A percentile compares a stretch with the other conserved stretches of the same genome.
These are phyloP conservation scores for Acyrthosiphon pisum DNA, from an alignment of 1,140 invertebrate species.

Conservation along the genomic window DNA sequence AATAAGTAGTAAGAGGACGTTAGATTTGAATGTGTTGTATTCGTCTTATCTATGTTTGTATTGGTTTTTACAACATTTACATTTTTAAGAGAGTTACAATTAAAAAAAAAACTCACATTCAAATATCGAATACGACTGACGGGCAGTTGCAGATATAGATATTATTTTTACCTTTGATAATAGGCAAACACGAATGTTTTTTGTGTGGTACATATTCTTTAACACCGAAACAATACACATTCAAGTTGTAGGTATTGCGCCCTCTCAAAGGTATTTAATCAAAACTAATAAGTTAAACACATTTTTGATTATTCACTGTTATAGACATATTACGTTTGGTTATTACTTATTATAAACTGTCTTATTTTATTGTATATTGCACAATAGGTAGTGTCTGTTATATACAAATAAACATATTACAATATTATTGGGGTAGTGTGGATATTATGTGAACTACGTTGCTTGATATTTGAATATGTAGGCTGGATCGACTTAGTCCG, in stretches of 20 bases:
- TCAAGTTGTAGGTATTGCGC: neutral
- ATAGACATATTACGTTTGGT: neutral
- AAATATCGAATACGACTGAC: neutral
- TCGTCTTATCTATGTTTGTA: too few species aligned
- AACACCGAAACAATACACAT: too few species aligned
- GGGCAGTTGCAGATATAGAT: too few species aligned
- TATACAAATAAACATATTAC: too few species aligned
- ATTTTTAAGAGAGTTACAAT: neutral
- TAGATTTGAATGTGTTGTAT: too few species aligned
- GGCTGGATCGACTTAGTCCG: too few species aligned
- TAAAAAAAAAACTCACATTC: neutral
- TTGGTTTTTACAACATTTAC: too few species aligned
- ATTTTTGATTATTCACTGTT: neutral
- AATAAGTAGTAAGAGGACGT: too few species aligned
- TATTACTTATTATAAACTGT: neutral
- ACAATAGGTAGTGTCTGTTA: neutral
- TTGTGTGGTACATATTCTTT: too few species aligned
- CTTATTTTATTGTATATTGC: neutral
- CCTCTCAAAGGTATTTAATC: neutral
- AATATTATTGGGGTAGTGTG: too few species aligned
- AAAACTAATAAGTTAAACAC: neutral
- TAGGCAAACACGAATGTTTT: neutral
- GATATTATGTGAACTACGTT: too few species aligned
- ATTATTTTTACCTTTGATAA: neutral
- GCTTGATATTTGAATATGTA: too few species aligned